Conservation (phyloP, 2,113 vertebrate genomes). For the Erinaceus europaeus region DNA sequence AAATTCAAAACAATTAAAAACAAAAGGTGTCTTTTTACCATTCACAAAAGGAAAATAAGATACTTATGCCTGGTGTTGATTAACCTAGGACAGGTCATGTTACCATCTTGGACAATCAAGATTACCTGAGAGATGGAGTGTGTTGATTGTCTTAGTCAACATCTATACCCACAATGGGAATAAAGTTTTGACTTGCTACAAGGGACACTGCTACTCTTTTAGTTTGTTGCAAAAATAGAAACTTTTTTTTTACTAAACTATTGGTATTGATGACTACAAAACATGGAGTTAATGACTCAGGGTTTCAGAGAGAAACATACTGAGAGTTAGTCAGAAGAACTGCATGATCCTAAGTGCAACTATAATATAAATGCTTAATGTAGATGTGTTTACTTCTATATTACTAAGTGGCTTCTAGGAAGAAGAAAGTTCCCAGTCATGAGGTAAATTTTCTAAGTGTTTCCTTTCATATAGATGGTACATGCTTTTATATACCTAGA, state of each 20-base stretch:
- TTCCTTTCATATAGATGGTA: background rate
- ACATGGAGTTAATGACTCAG: background rate
- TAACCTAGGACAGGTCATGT: background rate
- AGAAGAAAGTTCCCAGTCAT: background rate
- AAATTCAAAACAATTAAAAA: background rate
- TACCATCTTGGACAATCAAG: background rate
- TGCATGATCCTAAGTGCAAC: background rate
- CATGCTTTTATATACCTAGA: too few species aligned
- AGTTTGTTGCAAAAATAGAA: too few species aligned
- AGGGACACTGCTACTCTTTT: too few species aligned
- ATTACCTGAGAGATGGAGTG: background rate
- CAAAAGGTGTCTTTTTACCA: background rate
- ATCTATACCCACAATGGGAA: background rate
- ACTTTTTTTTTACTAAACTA: background rate
- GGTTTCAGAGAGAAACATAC: background rate
- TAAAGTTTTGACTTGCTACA: background rate
- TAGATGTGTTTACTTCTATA: rapidly evolving
- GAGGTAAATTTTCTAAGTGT: background rate
- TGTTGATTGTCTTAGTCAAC: background rate
- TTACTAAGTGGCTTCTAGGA: background rate
- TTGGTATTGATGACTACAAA: background rate
- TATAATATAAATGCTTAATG: background rate
- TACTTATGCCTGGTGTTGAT: rapidly evolving
- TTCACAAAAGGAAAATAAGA: background rate
- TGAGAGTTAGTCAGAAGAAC: background rate